Percentiles rank a stretch among this genome's conserved stretches.
Evolutionary conservation across 2,113 vertebrate genomes (phyloP).

Genomic region (Jaculus jaculus): DNA sequence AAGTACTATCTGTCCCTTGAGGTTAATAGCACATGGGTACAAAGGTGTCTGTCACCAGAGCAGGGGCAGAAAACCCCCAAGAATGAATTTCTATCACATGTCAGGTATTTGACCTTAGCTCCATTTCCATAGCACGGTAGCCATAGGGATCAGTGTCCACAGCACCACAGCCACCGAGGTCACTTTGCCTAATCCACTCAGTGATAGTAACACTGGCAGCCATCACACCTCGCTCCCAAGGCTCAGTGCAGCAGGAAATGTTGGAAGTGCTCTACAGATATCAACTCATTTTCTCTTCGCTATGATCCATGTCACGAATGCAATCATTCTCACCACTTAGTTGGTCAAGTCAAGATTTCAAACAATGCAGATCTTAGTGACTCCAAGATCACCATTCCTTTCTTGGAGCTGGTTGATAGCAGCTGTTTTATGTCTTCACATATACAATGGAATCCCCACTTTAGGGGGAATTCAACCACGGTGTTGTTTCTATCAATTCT

Average conservation of each 20-base stretch:
- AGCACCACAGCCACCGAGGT: neutral
- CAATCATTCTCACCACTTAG: neutral
- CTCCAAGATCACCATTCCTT: neutral
- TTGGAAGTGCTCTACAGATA: neutral
- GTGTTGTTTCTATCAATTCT: neutral
- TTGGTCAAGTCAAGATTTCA: neutral
- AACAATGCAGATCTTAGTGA: neutral
- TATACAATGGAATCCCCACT: neutral
- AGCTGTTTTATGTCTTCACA: neutral
- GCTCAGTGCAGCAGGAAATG: neutral
- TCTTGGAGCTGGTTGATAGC: neutral
- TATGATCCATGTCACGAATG: too few relatives aligned
- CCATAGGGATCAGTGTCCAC: neutral
- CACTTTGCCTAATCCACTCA: neutral
- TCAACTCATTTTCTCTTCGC: neutral
- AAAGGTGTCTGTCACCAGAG: too few relatives aligned
- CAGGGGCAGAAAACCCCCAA: neutral
- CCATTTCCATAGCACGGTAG: neutral
- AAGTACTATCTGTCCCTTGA: neutral
- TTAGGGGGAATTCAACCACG: neutral
- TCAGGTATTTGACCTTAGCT: neutral
- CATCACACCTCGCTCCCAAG: neutral
- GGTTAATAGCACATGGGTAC: neutral
- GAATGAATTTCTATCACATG: neutral
- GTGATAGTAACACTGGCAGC: fast-evolving